Evolutionary conservation across 1,140 invertebrate genomes (phyloP), one percentile per base, ranked within the genome.

Genomic region (Drosophila eugracilis): DNA sequence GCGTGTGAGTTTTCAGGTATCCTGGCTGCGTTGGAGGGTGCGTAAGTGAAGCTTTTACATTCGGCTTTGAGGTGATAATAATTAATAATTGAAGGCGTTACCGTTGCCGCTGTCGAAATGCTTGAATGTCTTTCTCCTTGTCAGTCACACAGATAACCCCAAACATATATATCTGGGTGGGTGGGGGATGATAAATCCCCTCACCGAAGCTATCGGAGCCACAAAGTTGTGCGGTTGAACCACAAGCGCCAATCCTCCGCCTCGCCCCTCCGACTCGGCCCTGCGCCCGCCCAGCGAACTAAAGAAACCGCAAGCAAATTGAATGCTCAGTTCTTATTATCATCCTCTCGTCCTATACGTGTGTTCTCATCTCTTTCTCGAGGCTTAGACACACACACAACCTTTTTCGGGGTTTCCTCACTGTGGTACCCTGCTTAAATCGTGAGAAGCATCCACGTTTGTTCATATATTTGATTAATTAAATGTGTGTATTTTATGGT

Each of bases 1-100:
- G 22, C 12, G n/a, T n/a, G n/a, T n/a, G n/a, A n/a, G n/a, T n/a
- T n/a, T n/a, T n/a, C 67, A 72, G 70, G 67, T 72, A 53, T 72
- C 55, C 67, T 22, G 21, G 6, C 19, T 15, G 9, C 24, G 2
- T 21, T 5, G 6, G 15, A 66, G 69, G 76, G 36, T 83, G 53
- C 42, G 75, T 65, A 65, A 60, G 71, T 60, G 73, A 86, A 86
- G 77, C 67, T 77, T 86, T 85, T 72, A 80, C 76, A 86, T 86
- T 85, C 86, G 81, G 81, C 76, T 80, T 86, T 85, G 81, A 36
- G 81, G 74, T 60, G 70, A 77, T 74, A 86, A 86, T 86, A 86
- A 80, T 85, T 85, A 80, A 85, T 86, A 77, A 86, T 80, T 86
- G 58, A 85, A 76, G 76, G 75, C 71, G 75, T 41, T 66, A 66